Conservation (phyloP, 2,113 vertebrate genomes). For the Nibea coibor region DNA sequence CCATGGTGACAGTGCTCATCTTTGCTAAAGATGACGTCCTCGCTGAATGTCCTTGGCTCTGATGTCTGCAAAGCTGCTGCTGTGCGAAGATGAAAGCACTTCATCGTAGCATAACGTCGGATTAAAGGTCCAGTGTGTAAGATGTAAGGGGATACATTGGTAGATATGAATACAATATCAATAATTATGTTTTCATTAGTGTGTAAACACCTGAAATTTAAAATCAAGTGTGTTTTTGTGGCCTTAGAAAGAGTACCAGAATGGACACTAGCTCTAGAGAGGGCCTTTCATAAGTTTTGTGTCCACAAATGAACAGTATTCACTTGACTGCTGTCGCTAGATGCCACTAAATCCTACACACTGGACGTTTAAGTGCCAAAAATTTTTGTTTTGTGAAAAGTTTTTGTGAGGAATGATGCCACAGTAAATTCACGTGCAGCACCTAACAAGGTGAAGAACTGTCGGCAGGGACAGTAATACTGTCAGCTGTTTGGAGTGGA, state of each 20-base stretch:
- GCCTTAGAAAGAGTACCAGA: no score
- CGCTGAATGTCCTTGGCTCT: constrained; percentile 40
- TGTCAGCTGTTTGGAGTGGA: background rate
- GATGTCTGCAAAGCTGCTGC: constrained; percentile 48
- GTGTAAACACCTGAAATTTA: no score
- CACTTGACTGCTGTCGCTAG: no score
- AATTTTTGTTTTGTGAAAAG: no score
- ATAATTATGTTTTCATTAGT: no score
- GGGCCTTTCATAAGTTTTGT: no score
- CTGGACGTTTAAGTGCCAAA: background rate
- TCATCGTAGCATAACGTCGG: constrained; percentile 19
- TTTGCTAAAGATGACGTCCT: constrained; percentile 41
- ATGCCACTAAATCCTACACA: no score
- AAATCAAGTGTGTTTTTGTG: no score
- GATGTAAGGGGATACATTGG: no score
- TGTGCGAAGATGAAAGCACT: constrained; percentile 53
- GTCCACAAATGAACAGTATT: no score
- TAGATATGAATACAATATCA: no score
- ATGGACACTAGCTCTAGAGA: no score
- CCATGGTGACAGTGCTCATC: constrained; percentile 59
- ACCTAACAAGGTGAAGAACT: background rate
- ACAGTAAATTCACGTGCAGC: background rate
- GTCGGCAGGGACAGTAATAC: background rate
- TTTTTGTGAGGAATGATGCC: background rate
- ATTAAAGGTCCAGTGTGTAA: background rate